Conservation (phyloP, 1,140 invertebrate species). For the honey bee (Apis mellifera) region Amel_HAv3.1 CM009942.2:10826501-10827000, state of each 20-base stretch:
- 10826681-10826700: conserved; percentile 5
- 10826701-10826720: conserved; percentile 4
- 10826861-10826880: conserved; percentile 54
- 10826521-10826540: background rate
- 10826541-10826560: too few species aligned
- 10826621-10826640: background rate
- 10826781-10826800: conserved; percentile 62
- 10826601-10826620: background rate
- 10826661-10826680: background rate
- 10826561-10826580: background rate
- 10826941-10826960: background rate
- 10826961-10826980: background rate
- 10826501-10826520: background rate
- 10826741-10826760: conserved; percentile 22
- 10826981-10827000: background rate
- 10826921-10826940: conserved; percentile 9
- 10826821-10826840: conserved; percentile 71
- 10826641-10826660: conserved; percentile 12
- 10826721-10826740: conserved; percentile 54
- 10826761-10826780: conserved; percentile 70
- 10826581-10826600: background rate
- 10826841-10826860: conserved; percentile 56
- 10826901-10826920: background rate
- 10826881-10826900: conserved; percentile 13
- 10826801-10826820: conserved; percentile 72